Evolutionary conservation across 2,888 invertebrate genomes (phyloP), one percentile per base, ranked within the genome.

Genomic region (Scotopteryx bipunctaria): DNA sequence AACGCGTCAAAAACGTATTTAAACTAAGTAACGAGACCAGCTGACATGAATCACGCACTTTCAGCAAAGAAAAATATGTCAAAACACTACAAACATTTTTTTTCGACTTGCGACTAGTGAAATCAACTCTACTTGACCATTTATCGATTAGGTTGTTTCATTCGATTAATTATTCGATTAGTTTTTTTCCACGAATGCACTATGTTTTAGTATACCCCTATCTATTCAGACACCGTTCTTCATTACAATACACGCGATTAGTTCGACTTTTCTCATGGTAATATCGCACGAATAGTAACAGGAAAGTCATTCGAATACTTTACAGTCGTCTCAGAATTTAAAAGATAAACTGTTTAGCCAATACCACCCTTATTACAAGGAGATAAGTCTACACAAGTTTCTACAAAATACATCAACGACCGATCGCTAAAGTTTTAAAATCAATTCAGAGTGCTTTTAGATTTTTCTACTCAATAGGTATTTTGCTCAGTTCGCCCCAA

Each of bases 31-130:
- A 79, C 81, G 76, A 78, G 75, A 83, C 72, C 89, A 90, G 91
- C 91, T 91, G 90, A 87, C 91, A 91, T 88, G 91, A 91, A 88
- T 90, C 83, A 91, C 91, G 90, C 90, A 91, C 91, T 91, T 91
- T 91, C 91, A 91, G 91, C 91, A 91, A 91, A 90, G 91, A 91
- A 91, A 91, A 91, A 90, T 86, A 91, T 90, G 91, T 91, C 91
- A 91, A 91, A 91, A 91, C 91, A 90, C 91, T 91, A 91, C 90
- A 76, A 87, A 88, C 89, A 81, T 84, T 86, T 84, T 62, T 77
- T 83, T 86, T 87, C 88, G 84, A 86, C 88, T 84, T 88, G 91
- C 91, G 86, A 91, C 91, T 91, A 91, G 87, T 86, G 85, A 89
- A 91, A 90, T 91, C 91, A 91, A 91, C 91, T 91, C 91, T 88